A percentile compares a stretch with the other conserved stretches of the same genome.
phyloP scores from a whole-genome alignment of 2,113 vertebrate genomes.

The Lasiurus cinereus region DNA sequence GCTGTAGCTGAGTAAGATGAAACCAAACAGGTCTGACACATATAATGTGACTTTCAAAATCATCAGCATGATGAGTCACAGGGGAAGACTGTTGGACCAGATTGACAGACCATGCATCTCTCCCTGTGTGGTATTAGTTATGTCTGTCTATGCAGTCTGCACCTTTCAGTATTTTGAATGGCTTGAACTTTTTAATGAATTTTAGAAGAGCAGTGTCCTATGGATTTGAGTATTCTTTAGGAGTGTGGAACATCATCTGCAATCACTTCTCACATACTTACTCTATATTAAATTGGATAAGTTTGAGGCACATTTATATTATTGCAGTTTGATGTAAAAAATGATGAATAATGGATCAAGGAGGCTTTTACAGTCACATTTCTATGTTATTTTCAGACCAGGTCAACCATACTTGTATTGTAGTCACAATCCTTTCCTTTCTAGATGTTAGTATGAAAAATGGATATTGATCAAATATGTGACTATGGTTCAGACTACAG shows the following conservation, averaged over 20 bases:
- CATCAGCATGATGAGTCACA: background rate
- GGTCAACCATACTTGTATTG: background rate
- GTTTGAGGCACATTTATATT: slow-evolving; percentile 38
- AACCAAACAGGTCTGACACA: background rate
- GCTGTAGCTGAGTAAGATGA: background rate
- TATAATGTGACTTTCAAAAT: background rate
- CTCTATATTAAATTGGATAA: slow-evolving; percentile 33
- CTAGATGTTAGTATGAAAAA: background rate
- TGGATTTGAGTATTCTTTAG: background rate
- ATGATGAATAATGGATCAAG: slow-evolving; percentile 39
- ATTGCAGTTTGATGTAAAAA: slow-evolving; percentile 42
- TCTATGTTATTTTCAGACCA: slow-evolving; percentile 41
- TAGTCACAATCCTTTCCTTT: slow-evolving; percentile 10
- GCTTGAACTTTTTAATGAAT: background rate
- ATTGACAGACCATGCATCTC: background rate
- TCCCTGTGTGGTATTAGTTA: background rate
- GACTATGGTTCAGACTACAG: background rate
- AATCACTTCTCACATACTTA: background rate
- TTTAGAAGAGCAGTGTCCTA: background rate
- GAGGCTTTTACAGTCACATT: slow-evolving; percentile 1
- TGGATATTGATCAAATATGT: background rate
- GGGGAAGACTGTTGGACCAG: background rate
- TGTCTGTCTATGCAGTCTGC: background rate
- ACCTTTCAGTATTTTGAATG: background rate
- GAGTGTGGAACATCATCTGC: background rate